These are phyloP conservation scores for Aspidiotus rigidus DNA, from an alignment of 2,888 invertebrate species.

Conservation along the genomic window DNA sequence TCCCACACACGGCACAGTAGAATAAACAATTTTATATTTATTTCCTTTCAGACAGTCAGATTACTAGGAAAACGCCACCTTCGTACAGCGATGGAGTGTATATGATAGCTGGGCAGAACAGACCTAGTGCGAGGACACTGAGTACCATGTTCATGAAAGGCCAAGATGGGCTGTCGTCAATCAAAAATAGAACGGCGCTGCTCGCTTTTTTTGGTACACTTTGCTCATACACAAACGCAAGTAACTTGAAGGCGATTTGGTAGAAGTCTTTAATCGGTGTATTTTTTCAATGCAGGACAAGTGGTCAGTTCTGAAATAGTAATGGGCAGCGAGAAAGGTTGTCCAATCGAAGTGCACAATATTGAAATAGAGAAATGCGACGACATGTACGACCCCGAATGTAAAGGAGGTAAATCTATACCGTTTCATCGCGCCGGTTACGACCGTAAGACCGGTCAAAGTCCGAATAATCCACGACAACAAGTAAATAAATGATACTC, in stretches of 20 bases:
- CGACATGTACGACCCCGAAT: conserved; percentile 87
- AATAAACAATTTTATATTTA: too few relatives aligned
- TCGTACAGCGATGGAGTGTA: conserved; percentile 93
- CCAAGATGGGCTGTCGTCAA: conserved; percentile 74
- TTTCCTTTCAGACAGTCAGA: conserved; percentile 61
- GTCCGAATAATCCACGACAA: conserved; percentile 92
- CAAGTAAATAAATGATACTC: conserved; percentile 59
- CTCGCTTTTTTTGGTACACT: conserved; percentile 86
- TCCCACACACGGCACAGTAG: too few relatives aligned
- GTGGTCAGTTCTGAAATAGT: conserved; percentile 93
- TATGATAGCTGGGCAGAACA: conserved; percentile 80
- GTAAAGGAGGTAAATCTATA: conserved; percentile 80
- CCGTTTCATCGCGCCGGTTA: conserved; percentile 91
- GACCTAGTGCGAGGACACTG: conserved; percentile 80
- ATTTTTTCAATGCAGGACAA: conserved; percentile 57
- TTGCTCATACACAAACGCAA: too few relatives aligned
- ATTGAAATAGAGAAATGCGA: conserved; percentile 93
- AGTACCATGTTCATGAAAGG: conserved; percentile 89
- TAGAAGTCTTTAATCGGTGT: too few relatives aligned
- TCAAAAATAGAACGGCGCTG: conserved; percentile 75
- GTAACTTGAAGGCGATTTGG: too few relatives aligned
- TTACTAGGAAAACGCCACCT: conserved; percentile 82
- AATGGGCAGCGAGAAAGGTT: conserved; percentile 93
- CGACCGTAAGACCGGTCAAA: conserved; percentile 85
- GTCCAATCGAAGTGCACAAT: conserved; percentile 92